Percentiles rank a stretch among this genome's conserved stretches.
phyloP scores from a whole-genome alignment of 2,113 vertebrate genomes.

The Bambusicola thoracicus region DNA sequence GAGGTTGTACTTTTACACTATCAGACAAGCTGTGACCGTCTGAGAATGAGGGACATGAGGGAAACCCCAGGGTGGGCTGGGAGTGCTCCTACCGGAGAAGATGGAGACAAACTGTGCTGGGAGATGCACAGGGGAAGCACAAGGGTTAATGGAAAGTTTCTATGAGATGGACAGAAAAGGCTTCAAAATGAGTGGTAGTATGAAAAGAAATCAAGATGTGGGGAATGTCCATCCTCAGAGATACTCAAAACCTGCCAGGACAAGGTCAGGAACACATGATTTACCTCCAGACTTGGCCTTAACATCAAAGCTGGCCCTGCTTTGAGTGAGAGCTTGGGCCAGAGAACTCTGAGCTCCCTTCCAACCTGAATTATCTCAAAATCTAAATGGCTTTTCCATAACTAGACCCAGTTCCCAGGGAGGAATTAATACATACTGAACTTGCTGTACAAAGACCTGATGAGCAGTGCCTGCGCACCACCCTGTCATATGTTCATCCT shows the following conservation, averaged over 20 bases:
- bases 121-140: not conserved
- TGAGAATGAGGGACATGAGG: not conserved
- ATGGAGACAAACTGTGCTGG: not conserved
- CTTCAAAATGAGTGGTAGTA: not conserved
- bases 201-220: not conserved
- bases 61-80: not conserved
- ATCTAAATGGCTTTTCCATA: not conserved
- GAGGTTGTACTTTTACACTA: not conserved
- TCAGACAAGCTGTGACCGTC: not conserved
- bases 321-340: not conserved
- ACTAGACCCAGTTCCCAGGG: not conserved
- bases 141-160: fast-evolving
- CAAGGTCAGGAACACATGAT: not conserved
- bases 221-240: not conserved
- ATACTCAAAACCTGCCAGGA: not conserved
- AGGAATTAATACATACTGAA: not conserved
- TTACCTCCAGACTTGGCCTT: not conserved
- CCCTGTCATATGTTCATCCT: fast-evolving
- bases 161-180: not conserved
- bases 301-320: fast-evolving
- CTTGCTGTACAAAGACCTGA: not conserved
- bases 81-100: not conserved
- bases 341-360: not conserved
- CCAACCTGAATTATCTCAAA: not conserved
- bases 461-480: not conserved